Conservation (phyloP, 2,113 vertebrate species). For the Ahaetulla prasina region DNA sequence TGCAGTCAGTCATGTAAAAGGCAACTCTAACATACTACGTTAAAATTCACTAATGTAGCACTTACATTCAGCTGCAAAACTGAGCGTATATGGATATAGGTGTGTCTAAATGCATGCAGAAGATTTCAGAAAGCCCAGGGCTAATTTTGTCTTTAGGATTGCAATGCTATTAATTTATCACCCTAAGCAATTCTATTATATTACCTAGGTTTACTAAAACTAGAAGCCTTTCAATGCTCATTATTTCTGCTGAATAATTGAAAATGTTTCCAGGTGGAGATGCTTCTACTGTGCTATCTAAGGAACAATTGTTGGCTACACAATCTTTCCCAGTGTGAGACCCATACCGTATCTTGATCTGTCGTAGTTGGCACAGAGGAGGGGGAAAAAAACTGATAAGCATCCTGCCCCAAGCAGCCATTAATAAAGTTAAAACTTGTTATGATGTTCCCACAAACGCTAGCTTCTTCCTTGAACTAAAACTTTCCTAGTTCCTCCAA, state of each 20-base stretch:
- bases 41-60: neutral
- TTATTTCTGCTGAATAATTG: neutral
- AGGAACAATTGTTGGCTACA: neutral
- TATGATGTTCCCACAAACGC: neutral
- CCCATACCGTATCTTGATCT: neutral
- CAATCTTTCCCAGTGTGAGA: neutral
- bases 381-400: neutral
- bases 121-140: neutral
- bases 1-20: neutral
- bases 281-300: neutral
- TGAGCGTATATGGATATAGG: neutral
- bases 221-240: neutral
- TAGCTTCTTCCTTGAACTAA: constrained; percentile 4
- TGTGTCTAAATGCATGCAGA: neutral
- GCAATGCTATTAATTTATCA: neutral
- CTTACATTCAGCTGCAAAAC: neutral
- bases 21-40: neutral
- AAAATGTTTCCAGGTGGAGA: neutral
- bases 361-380: neutral
- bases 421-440: neutral
- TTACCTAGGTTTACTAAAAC: neutral
- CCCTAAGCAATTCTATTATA: neutral
- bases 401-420: neutral
- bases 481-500: neutral
- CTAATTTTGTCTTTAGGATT: neutral